These are phyloP conservation scores for Andricus curvator DNA, from an alignment of 2,888 invertebrate species.

Conservation along the genomic window DNA sequence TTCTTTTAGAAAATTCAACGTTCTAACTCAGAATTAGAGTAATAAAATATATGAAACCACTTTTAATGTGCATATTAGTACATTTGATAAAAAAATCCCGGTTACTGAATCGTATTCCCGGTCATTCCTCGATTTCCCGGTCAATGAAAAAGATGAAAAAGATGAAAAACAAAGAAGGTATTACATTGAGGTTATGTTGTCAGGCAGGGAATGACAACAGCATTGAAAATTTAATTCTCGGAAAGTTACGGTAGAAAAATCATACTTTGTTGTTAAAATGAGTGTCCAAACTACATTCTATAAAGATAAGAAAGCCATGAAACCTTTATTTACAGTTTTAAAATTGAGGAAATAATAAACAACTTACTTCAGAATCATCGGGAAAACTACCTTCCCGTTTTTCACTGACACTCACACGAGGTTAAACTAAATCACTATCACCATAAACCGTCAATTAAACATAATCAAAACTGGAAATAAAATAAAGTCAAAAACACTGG, in stretches of 20 bases:
- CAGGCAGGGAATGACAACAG: background rate
- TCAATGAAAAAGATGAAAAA: no score
- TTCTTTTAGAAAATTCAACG: no score
- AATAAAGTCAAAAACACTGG: background rate
- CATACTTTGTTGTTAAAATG: background rate
- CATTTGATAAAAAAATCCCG: no score
- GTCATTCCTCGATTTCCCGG: no score
- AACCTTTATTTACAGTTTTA: background rate
- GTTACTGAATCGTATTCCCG: no score
- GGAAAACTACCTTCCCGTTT: background rate
- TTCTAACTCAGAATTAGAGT: no score
- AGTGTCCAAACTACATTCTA: background rate
- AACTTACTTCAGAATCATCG: background rate
- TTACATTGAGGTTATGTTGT: background rate
- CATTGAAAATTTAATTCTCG: background rate
- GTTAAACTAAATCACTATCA: background rate
- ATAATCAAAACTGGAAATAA: background rate
- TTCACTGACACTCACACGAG: background rate
- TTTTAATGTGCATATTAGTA: no score
- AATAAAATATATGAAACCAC: no score
- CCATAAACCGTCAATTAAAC: background rate
- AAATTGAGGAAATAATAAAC: background rate
- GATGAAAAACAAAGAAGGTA: no score
- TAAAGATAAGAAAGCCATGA: background rate
- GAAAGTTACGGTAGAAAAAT: background rate